Base-by-base conservation (phyloP, 2,888 invertebrate species). In the Drosophila vallismaia region DNA sequence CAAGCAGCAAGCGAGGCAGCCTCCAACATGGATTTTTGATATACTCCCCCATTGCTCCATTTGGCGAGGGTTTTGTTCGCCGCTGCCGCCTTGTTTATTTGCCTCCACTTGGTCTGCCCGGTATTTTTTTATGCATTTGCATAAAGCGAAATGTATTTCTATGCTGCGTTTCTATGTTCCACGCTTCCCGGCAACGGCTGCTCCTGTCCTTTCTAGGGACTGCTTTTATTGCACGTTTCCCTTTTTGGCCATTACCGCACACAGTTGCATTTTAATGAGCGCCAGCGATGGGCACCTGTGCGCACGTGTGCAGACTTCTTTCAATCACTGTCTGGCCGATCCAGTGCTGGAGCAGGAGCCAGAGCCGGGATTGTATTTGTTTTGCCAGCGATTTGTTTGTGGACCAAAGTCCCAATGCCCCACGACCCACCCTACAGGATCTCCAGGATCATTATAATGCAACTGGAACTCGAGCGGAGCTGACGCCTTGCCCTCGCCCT, bases 201-300 rank as follows among this genome's bases (percentile, higher is more conserved):
- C 26, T 36, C n/a, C 6, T 36, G 12, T n/a, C n/a, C 36, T 6
- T 36, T 36, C 33, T 9, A 4, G 7, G 55, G 49, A 24, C 60
- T 55, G 46, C 70, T 81, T 84, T 87, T 81, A 87, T 87, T 85
- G 85, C 79, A 78, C 79, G 64, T 76, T 85, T 82, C 68, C 77
- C 64, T 64, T 64, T 85, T 84, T 74, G 71, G 70, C 75, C 66
- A 60, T 71, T 71, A 74, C 60, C 72, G 67, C 77, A 74, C 77
- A 83, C 84, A 83, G 86, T 88, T 86, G 84, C 84, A 84, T 84
- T 84, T 84, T 88, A 84, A 84, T 84, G 84, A 84, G 80, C 74
- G 52, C 58, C 60, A 8, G 45, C 49, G 48, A 44, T 59, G 62
- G 52, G 66, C 63, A 69, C 67, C 70, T 82, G 74, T 10, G 52